These are phyloP conservation scores for Plemyria rubiginata DNA, from an alignment of 2,888 invertebrate species.

Conservation along the genomic window DNA sequence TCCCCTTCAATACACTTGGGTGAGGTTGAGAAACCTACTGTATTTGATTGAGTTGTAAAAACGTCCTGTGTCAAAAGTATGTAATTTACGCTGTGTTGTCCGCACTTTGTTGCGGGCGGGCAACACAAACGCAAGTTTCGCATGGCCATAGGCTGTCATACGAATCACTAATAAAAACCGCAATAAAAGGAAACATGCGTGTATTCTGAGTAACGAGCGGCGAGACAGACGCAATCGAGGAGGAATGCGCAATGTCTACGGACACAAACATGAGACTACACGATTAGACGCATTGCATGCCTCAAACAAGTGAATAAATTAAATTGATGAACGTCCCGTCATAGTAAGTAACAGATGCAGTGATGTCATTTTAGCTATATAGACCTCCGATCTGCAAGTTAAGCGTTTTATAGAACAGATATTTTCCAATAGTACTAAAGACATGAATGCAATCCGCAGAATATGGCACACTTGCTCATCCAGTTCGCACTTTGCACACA, in stretches of 20 bases:
- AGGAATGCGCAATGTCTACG: slow-evolving; percentile 52
- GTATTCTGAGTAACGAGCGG: slow-evolving; percentile 44
- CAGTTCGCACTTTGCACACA: not conserved
- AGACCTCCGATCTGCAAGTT: not conserved
- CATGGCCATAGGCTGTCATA: slow-evolving; percentile 23
- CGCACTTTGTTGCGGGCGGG: slow-evolving; percentile 17
- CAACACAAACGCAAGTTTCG: slow-evolving; percentile 21
- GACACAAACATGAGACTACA: slow-evolving; percentile 27
- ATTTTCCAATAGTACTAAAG: too few species aligned
- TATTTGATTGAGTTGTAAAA: slow-evolving; percentile 23
- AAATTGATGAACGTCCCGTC: slow-evolving; percentile 23
- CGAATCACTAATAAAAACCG: slow-evolving; percentile 38
- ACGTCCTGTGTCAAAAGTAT: slow-evolving; percentile 8
- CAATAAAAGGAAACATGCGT: slow-evolving; percentile 39
- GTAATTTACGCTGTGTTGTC: slow-evolving; percentile 4
- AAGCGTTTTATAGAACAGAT: too few species aligned
- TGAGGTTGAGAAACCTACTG: not conserved
- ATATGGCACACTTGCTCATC: not conserved
- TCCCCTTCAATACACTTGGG: slow-evolving; percentile 5
- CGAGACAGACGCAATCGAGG: slow-evolving; percentile 51
- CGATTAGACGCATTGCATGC: slow-evolving; percentile 12
- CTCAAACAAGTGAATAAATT: slow-evolving; percentile 24
- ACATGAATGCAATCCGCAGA: not conserved
- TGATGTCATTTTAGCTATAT: not conserved
- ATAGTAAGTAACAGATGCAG: not conserved